Evolutionary conservation across 1,140 invertebrate genomes (phyloP), one percentile per base, ranked within the genome.

Genomic region (Xylocopa sonorina): DNA sequence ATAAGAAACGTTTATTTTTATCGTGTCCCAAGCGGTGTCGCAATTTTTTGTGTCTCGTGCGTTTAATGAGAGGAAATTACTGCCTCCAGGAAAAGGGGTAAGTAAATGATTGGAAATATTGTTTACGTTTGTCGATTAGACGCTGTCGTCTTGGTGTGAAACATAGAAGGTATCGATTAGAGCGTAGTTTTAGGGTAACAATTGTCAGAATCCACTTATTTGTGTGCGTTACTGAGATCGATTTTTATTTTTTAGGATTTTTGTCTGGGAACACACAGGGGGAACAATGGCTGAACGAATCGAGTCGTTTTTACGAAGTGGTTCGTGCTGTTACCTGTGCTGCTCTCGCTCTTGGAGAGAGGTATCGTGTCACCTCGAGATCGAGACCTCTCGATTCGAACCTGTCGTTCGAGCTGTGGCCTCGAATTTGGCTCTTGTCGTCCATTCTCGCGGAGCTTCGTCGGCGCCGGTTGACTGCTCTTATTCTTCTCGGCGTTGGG

Each of bases 291-390:
- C 3, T 57, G 24, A n/a, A 58, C 27, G 16, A n/a, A 43, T 34
- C 34, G n/a, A 38, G 18, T 53, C 3, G 55, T 12, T 55, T n/a
- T 58, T 29, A 27, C 29, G n/a, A 4, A 21, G 53, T 16, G 38
- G 14, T 67, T 55, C 18, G 7, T 43, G 55, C 50, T 75, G 79
- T 87, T 88, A 91, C 91, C 92, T 74, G 91, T 93, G 16, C 90
- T 91, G 76, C 90, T 92, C 83, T 93, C 92, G 64, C 90, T 93
- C 87, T 92, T 93, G 29, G 92, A 90, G 60, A 92, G 82, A 76
- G 92, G 88, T 78, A 89, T 68, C 68, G 55, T 88, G 77, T 93
- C 92, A 64, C 89, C 88, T 16, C 91, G 87, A 63, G 91, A 93
- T 88, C 88, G 89, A 72, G 92, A 91, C 82, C 84, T 92, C 66